Evolutionary conservation across 2,888 invertebrate species (phyloP).

Genomic region (Zelleria hepariella): DNA sequence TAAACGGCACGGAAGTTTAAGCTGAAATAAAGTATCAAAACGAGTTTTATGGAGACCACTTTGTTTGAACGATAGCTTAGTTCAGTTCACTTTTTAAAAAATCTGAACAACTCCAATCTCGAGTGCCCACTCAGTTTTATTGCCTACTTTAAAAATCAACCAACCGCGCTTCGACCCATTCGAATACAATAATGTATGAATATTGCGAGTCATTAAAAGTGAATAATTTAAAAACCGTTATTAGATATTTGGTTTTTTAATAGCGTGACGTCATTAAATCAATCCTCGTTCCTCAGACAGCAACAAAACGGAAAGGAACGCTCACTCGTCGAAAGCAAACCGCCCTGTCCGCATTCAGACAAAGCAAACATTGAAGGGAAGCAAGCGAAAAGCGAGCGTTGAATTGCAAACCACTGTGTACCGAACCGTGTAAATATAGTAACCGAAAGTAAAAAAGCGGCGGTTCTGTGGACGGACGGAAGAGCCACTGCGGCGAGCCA

Average conservation of each 20-base stretch:
- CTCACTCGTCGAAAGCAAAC: background rate
- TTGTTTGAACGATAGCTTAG: slow-evolving; percentile 56
- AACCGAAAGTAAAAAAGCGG: slow-evolving; percentile 24
- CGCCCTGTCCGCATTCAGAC: slow-evolving; percentile 36
- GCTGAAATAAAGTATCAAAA: slow-evolving; percentile 65
- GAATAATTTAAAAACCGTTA: too few relatives aligned
- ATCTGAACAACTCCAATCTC: background rate
- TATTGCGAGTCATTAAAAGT: too few relatives aligned
- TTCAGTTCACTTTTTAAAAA: slow-evolving; percentile 17
- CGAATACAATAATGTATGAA: too few relatives aligned
- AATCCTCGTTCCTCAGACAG: slow-evolving; percentile 23
- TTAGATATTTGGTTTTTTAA: background rate
- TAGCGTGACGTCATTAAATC: slow-evolving; percentile 15
- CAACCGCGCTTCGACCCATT: too few relatives aligned
- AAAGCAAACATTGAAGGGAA: slow-evolving; percentile 42
- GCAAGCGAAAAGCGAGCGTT: slow-evolving; percentile 45
- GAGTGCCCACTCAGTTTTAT: background rate
- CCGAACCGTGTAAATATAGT: slow-evolving; percentile 17
- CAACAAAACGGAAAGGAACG: slow-evolving; percentile 12
- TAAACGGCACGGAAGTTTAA: slow-evolving; percentile 63
- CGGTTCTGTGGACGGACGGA: slow-evolving; percentile 3
- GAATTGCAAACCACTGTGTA: slow-evolving; percentile 41
- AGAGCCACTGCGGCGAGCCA: slow-evolving; percentile 7
- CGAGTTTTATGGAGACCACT: slow-evolving; percentile 55
- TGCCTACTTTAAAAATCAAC: background rate